A percentile compares a stretch with the other conserved stretches of the same genome.
Evolutionary conservation across 2,797 vertebrate species (phyloP).

Genomic region (Chloroceryle amazona): DNA sequence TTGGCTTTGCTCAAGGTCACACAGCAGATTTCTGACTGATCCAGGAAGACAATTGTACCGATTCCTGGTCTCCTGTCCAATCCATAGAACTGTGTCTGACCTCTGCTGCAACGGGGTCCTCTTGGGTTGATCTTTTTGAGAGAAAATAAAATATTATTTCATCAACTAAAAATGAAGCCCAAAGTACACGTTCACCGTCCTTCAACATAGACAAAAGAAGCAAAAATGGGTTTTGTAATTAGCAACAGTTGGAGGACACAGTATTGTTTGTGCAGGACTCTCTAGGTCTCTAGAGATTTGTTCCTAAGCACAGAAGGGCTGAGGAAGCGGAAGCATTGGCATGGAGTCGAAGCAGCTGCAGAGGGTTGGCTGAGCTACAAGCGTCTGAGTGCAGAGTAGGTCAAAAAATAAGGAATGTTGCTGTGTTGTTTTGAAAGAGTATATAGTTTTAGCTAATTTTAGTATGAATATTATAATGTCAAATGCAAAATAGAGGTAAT

Average conservation of each 20-base stretch:
- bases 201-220: slow-evolving; percentile 29
- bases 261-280: slow-evolving; percentile 37
- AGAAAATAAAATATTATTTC: not conserved
- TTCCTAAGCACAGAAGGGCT: not conserved
- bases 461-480: not conserved
- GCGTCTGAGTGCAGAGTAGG: slow-evolving; percentile 1
- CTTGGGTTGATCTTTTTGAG: not conserved
- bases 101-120: not conserved
- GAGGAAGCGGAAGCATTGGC: slow-evolving; percentile 61
- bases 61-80: not conserved
- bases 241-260: slow-evolving; percentile 7
- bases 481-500: not conserved
- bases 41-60: not conserved
- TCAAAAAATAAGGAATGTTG: not conserved
- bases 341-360: slow-evolving; percentile 38
- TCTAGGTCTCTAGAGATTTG: slow-evolving; percentile 41
- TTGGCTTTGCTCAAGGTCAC: slow-evolving; percentile 1
- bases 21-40: not conserved
- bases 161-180: not conserved
- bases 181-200: not conserved
- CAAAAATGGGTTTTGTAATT: slow-evolving; percentile 16
- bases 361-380: slow-evolving; percentile 47
- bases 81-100: not conserved
- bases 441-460: slow-evolving; percentile 15
- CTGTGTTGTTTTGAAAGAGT: slow-evolving; percentile 39